Percentiles rank a stretch among this genome's conserved stretches.
Evolutionary conservation across 1,140 invertebrate genomes (phyloP).

Genomic region (Pogonus chalceus): DNA sequence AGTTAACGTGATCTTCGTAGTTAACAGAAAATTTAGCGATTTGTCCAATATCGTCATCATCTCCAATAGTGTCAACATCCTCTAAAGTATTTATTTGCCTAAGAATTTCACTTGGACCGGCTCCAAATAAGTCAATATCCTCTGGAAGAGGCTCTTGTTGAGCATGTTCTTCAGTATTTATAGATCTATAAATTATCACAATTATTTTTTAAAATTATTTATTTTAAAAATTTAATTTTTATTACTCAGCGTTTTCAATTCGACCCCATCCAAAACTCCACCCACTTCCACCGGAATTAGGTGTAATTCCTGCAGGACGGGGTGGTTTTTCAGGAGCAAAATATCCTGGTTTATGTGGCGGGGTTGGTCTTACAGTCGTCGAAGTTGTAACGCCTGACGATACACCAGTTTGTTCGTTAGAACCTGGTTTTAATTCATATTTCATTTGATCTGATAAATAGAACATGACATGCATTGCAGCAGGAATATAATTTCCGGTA

Average conservation of each 20-base stretch:
- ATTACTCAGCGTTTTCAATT: neutral
- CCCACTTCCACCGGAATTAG: too few relatives aligned
- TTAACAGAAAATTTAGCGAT: conserved; percentile 22
- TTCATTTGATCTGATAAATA: conserved; percentile 47
- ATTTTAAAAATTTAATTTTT: neutral
- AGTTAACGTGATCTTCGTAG: conserved; percentile 24
- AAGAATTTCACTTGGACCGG: conserved; percentile 19
- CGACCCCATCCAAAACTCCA: neutral
- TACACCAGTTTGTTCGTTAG: conserved; percentile 15
- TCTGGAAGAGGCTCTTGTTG: too few relatives aligned
- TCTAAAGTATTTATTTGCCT: conserved; percentile 21
- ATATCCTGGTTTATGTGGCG: conserved; percentile 40
- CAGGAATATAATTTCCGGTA: conserved; percentile 38
- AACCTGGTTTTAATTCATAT: conserved; percentile 36
- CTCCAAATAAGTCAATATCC: conserved; percentile 20
- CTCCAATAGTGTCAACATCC: conserved; percentile 10
- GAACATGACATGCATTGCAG: conserved; percentile 46
- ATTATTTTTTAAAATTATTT: neutral
- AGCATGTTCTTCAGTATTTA: too few relatives aligned
- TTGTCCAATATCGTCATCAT: conserved; percentile 17
- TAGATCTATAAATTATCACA: neutral
- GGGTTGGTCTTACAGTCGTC: conserved; percentile 27
- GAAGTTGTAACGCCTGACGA: conserved; percentile 25
- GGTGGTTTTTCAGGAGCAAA: conserved; percentile 39
- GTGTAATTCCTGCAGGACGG: conserved; percentile 21